Conservation (phyloP, 2,797 vertebrate genomes). For the Vireo griseus region DNA sequence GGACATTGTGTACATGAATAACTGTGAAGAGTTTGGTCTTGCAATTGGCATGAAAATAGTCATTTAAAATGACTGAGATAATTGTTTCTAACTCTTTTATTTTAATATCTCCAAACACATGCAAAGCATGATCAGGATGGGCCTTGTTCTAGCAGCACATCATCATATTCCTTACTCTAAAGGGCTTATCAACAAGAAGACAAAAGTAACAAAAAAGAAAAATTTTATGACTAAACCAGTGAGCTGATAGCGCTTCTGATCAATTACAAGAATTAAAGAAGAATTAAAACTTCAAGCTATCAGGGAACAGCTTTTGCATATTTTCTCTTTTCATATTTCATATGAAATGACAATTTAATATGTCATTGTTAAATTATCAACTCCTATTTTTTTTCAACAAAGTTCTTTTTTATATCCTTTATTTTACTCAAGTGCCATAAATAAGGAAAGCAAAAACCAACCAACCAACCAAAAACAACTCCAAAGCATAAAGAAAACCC, state of each 20-base stretch:
- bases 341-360: not conserved
- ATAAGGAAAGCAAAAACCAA: not conserved
- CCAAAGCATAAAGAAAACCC: not conserved
- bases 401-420: not conserved
- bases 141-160: not conserved
- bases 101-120: not conserved
- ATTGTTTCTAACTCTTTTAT: not conserved
- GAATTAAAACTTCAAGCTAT: not conserved
- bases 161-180: not conserved
- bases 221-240: not conserved
- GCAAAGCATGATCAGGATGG: not conserved
- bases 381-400: not conserved
- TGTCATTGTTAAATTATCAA: not conserved
- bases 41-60: not conserved
- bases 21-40: not conserved
- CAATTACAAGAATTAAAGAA: not conserved
- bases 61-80: not conserved
- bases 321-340: not conserved
- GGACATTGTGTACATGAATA: not conserved
- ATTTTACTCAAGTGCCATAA: not conserved
- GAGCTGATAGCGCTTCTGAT: not conserved
- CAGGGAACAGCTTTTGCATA: not conserved
- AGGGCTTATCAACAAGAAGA: not conserved
- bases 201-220: not conserved
- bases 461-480: accelerated